Percentiles rank a stretch among this genome's conserved stretches.
Conservation (phyloP, 92 coral and sea anemone genomes). For the Chrysogorgia sp. region DNA sequence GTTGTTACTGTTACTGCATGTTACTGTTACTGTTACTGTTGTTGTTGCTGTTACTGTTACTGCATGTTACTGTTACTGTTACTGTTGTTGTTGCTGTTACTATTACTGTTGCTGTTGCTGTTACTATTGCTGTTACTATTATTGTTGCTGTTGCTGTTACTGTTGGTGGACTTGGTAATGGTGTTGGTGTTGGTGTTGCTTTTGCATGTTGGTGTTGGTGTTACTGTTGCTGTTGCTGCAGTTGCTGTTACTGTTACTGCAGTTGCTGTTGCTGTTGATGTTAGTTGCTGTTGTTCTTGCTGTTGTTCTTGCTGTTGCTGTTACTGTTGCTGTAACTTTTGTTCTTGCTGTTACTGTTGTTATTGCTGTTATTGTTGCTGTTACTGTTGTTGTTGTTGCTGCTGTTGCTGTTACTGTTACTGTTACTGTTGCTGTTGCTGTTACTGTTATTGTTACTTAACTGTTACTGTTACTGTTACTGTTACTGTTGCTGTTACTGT, state of each 20-base stretch:
- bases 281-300: not conserved
- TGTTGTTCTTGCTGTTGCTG: not conserved
- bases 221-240: not conserved
- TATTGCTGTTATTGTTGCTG: not conserved
- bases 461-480: no score
- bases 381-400: not conserved
- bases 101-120: not conserved
- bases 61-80: no score
- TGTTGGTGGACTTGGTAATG: not conserved
- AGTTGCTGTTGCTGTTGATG: not conserved
- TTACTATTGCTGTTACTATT: not conserved
- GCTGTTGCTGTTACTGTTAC: not conserved
- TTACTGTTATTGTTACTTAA: no score
- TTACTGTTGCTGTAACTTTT: not conserved
- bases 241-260: not conserved
- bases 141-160: not conserved
- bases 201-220: not conserved
- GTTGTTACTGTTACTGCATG: no score
- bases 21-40: no score
- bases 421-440: not conserved
- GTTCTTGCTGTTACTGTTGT: not conserved
- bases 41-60: no score
- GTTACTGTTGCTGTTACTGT: no score
- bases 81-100: no score
- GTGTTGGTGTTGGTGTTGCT: not conserved